Percentiles rank a stretch among this genome's conserved stretches.
Evolutionary conservation across 2,797 vertebrate genomes (phyloP).

Genomic region (Antennarius maculatus): DNA sequence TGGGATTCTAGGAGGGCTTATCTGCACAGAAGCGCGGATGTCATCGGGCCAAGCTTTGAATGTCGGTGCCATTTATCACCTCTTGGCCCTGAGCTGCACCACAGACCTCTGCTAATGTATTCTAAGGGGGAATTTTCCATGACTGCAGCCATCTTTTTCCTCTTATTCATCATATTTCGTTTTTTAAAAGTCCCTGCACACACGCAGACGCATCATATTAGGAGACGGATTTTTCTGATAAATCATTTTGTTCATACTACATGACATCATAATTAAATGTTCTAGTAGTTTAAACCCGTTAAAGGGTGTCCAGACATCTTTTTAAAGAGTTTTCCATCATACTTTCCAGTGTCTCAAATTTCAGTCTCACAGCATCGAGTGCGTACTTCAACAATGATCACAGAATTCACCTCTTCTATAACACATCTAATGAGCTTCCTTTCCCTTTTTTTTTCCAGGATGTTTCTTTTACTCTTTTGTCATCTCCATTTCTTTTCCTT

Average conservation of each 20-base stretch:
- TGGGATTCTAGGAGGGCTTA: conserved; percentile 17
- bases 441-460: neutral
- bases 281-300: neutral
- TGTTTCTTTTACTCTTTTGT: conserved; percentile 11
- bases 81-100: conserved; percentile 42
- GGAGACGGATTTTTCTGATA: conserved; percentile 23
- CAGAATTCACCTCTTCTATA: neutral
- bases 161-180: conserved; percentile 39
- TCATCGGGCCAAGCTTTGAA: conserved; percentile 50
- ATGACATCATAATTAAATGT: conserved; percentile 29
- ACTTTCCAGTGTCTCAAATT: conserved; percentile 34
- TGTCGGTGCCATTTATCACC: conserved; percentile 69
- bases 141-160: conserved; percentile 35
- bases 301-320: too few relatives aligned
- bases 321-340: conserved; percentile 1
- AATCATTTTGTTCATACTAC: conserved; percentile 29
- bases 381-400: conserved; percentile 18
- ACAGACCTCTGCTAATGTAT: conserved; percentile 60
- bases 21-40: conserved; percentile 40
- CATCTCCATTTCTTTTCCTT: conserved; percentile 25
- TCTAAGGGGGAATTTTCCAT: conserved; percentile 63
- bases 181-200: conserved; percentile 22
- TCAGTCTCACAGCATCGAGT: conserved; percentile 16
- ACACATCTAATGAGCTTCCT: neutral
- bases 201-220: conserved; percentile 27